phyloP scores from a whole-genome alignment of 2,888 invertebrate genomes.

The Mythimna albipuncta region DNA sequence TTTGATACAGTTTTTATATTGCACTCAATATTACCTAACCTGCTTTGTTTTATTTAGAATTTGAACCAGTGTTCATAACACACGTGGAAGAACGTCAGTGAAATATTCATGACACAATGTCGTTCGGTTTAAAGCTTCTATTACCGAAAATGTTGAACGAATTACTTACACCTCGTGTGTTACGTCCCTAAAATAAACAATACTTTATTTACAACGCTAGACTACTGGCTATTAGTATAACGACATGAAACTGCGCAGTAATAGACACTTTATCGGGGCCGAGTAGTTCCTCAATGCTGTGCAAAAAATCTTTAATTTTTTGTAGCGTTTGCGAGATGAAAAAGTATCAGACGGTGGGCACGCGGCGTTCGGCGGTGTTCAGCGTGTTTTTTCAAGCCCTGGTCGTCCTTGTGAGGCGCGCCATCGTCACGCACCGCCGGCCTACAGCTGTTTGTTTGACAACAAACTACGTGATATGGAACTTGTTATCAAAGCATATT shows the following conservation, averaged over 20 bases:
- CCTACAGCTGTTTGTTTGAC: slow-evolving; percentile 84
- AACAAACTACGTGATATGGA: slow-evolving; percentile 78
- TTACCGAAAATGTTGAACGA: slow-evolving; percentile 20
- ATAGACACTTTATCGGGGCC: slow-evolving; percentile 63
- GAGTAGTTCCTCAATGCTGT: slow-evolving; percentile 66
- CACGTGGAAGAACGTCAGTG: slow-evolving; percentile 15
- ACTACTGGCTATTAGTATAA: slow-evolving; percentile 42
- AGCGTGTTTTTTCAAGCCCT: slow-evolving; percentile 72
- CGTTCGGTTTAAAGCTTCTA: slow-evolving; percentile 7
- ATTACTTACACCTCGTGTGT: slow-evolving; percentile 23
- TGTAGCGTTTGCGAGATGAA: slow-evolving; percentile 65
- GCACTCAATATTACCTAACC: slow-evolving; percentile 17
- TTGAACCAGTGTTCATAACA: background rate
- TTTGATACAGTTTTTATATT: slow-evolving; percentile 36
- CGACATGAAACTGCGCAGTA: slow-evolving; percentile 69
- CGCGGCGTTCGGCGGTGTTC: slow-evolving; percentile 59
- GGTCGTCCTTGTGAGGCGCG: slow-evolving; percentile 82
- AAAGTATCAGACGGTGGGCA: slow-evolving; percentile 67
- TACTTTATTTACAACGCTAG: slow-evolving; percentile 41
- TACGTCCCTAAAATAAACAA: slow-evolving; percentile 46
- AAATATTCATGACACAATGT: slow-evolving; percentile 2
- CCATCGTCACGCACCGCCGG: slow-evolving; percentile 79
- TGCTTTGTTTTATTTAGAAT: background rate
- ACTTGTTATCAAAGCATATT: slow-evolving; percentile 66
- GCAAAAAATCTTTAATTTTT: slow-evolving; percentile 65